These are phyloP conservation scores for Syngnathus rostellatus DNA, from an alignment of 2,797 vertebrate species.

Conservation along the genomic window DNA sequence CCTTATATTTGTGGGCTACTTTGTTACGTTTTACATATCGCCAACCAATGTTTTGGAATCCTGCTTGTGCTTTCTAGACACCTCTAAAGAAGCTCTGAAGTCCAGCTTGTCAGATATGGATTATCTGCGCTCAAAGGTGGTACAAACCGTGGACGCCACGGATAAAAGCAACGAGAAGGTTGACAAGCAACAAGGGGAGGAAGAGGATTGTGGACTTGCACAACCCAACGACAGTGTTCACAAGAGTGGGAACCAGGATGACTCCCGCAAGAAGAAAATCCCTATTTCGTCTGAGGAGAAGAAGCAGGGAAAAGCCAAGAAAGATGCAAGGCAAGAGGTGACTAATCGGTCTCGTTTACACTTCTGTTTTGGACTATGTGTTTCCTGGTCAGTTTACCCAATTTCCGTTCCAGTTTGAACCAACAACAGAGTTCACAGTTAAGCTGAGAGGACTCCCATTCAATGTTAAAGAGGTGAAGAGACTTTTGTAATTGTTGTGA, in stretches of 20 bases:
- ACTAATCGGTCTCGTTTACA: neutral
- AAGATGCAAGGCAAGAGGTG: conserved; percentile 48
- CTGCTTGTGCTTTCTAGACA: conserved; percentile 34
- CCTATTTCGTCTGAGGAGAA: conserved; percentile 24
- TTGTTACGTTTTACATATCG: neutral
- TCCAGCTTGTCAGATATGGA: conserved; percentile 87
- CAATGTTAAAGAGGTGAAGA: conserved; percentile 80
- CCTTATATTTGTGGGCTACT: neutral
- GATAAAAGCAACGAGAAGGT: conserved; percentile 33
- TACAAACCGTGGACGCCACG: conserved; percentile 50
- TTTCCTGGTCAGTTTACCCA: neutral
- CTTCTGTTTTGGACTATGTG: neutral
- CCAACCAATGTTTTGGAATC: too few species aligned
- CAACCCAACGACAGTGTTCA: conserved; percentile 61
- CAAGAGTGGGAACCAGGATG: conserved; percentile 47
- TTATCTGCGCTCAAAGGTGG: conserved; percentile 88
- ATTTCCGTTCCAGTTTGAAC: conserved; percentile 47
- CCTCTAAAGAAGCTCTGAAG: conserved; percentile 60
- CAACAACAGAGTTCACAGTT: conserved; percentile 75
- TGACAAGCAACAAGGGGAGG: conserved; percentile 32
- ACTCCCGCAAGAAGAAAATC: conserved; percentile 22
- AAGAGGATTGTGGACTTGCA: conserved; percentile 21
- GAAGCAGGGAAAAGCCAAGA: conserved; percentile 38
- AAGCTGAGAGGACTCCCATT: conserved; percentile 83
- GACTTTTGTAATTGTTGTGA: neutral